phyloP scores from a whole-genome alignment of 2,797 vertebrate species.

The Coluber constrictor region DNA sequence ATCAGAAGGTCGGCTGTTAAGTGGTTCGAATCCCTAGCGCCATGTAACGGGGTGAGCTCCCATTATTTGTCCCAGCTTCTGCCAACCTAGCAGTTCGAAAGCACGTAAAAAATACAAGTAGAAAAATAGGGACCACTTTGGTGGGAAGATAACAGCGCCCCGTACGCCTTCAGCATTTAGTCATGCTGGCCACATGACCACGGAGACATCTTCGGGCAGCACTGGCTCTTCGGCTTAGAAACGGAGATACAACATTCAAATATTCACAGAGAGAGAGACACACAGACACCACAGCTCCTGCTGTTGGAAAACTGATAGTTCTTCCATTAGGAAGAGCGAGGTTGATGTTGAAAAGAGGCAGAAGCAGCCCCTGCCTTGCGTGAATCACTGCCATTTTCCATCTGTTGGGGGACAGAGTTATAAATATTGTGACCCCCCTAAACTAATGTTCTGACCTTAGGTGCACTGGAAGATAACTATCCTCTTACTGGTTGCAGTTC shows the following conservation, averaged over 20 bases:
- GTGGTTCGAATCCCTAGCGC: too few species aligned
- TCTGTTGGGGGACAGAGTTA: not conserved
- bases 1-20: too few species aligned
- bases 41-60: too few species aligned
- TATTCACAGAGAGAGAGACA: not conserved
- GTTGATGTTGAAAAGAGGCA: not conserved
- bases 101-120: too few species aligned
- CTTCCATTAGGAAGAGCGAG: not conserved
- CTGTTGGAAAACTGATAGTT: not conserved
- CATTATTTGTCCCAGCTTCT: too few species aligned
- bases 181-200: too few species aligned
- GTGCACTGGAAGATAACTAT: not conserved
- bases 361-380: not conserved
- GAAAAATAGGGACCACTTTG: too few species aligned
- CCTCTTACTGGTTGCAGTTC: not conserved
- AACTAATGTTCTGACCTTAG: not conserved
- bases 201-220: too few species aligned
- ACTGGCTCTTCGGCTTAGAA: too few species aligned
- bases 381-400: not conserved
- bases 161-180: too few species aligned
- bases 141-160: too few species aligned
- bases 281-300: not conserved
- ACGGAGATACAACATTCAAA: not conserved
- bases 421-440: not conserved
- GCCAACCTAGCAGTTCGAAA: too few species aligned